These are phyloP conservation scores for Epinotia brunnichana DNA, from an alignment of 2,888 invertebrate species.

Conservation along the genomic window DNA sequence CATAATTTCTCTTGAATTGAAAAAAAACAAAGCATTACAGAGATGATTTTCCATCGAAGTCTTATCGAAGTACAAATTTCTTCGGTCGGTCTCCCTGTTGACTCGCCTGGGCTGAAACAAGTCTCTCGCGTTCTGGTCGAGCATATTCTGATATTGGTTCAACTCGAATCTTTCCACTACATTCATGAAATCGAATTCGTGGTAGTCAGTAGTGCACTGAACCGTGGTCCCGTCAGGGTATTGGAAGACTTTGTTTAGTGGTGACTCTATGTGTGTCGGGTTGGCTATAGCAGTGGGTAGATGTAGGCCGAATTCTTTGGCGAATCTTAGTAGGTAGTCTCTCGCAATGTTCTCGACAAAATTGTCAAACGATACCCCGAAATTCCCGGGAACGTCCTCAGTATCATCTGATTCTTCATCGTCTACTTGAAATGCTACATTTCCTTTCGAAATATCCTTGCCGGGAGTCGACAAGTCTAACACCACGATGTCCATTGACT, in stretches of 20 bases:
- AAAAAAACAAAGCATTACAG: constrained; percentile 64
- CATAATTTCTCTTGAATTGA: constrained; percentile 73
- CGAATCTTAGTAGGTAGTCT: constrained; percentile 62
- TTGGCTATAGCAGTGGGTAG: constrained; percentile 64
- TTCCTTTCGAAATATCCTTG: constrained; percentile 55
- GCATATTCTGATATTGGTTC: constrained; percentile 68
- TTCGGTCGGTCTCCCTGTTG: constrained; percentile 52
- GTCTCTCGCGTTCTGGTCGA: constrained; percentile 65
- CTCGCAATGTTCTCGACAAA: constrained; percentile 60
- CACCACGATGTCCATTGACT: constrained; percentile 73
- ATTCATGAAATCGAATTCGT: constrained; percentile 69
- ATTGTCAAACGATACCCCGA: constrained; percentile 34
- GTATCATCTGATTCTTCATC: constrained; percentile 46
- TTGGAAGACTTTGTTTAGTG: constrained; percentile 70
- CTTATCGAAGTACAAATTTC: constrained; percentile 65
- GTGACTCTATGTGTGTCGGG: constrained; percentile 53
- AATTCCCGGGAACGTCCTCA: not conserved
- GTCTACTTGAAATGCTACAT: constrained; percentile 62
- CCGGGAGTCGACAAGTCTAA: constrained; percentile 60
- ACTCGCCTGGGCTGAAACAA: constrained; percentile 61
- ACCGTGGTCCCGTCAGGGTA: constrained; percentile 64
- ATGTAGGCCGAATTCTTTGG: constrained; percentile 66
- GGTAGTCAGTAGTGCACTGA: constrained; percentile 60
- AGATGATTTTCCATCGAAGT: constrained; percentile 75
- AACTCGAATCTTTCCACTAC: constrained; percentile 72